Evolutionary conservation across 2,888 invertebrate species (phyloP).

Genomic region (Pristionchus fissidentatus): DNA sequence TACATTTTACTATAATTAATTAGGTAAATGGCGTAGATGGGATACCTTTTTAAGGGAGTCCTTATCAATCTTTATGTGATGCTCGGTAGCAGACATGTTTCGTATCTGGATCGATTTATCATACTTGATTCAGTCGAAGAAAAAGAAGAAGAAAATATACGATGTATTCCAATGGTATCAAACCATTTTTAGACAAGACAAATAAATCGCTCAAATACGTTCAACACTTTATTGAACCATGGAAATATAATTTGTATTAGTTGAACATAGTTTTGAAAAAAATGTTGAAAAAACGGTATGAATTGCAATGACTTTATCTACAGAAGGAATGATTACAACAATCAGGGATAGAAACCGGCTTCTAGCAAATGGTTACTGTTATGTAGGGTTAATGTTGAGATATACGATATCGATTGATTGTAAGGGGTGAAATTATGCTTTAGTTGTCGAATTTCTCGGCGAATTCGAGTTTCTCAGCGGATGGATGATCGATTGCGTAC

Average conservation of each 20-base stretch:
- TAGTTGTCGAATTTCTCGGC: constrained; percentile 50
- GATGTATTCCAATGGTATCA: neutral
- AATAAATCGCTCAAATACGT: neutral
- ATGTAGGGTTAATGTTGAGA: neutral
- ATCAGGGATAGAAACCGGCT: neutral
- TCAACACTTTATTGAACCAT: neutral
- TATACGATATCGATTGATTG: neutral
- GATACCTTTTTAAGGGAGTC: constrained; percentile 23
- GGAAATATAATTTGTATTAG: neutral
- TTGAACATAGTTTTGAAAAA: constrained; percentile 4
- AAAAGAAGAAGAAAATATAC: neutral
- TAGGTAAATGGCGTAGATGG: neutral
- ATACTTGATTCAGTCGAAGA: no score
- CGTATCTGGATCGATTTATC: neutral
- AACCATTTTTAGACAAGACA: neutral
- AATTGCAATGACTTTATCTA: neutral
- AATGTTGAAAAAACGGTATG: no score
- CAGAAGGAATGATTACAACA: neutral
- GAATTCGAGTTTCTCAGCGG: constrained; percentile 58
- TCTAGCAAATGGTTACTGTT: neutral
- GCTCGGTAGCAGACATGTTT: constrained; percentile 19
- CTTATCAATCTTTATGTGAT: constrained; percentile 32
- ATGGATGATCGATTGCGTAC: constrained; percentile 62
- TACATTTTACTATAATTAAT: no score
- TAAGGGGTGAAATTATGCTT: neutral